These are phyloP conservation scores for Ahaetulla prasina DNA, from an alignment of 2,113 vertebrate species.

Conservation along the genomic window DNA sequence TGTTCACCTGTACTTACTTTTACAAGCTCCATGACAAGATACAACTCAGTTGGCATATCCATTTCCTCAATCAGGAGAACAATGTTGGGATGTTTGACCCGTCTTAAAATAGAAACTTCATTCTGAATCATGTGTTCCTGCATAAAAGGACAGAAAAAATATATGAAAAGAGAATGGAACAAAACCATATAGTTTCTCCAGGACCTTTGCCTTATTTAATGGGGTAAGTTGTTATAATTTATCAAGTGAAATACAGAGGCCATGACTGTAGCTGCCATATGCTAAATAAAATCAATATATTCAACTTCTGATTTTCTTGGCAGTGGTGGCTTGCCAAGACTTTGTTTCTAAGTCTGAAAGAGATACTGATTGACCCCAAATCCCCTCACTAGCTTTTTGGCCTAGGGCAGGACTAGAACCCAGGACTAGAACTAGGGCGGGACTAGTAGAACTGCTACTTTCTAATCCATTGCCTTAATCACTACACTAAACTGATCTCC, in stretches of 20 bases:
- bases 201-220: not conserved
- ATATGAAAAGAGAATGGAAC: not conserved
- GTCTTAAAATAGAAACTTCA: constrained; percentile 92
- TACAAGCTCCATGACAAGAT: constrained; percentile 97
- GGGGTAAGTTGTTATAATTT: not conserved
- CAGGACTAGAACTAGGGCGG: not conserved
- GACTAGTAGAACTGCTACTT: not conserved
- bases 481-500: not conserved
- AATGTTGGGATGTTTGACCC: constrained; percentile 97
- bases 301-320: not conserved
- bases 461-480: not conserved
- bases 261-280: not conserved
- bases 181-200: not conserved
- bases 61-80: constrained; percentile 96
- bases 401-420: not conserved
- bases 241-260: not conserved
- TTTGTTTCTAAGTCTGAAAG: not conserved
- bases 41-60: constrained; percentile 89
- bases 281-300: not conserved
- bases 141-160: constrained; percentile 5
- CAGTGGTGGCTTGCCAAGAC: not conserved
- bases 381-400: not conserved
- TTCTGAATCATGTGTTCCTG: constrained; percentile 99
- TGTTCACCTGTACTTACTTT: constrained; percentile 75
- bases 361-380: not conserved